Conservation (phyloP, 2,113 vertebrate species). For the Pseudorasbora parva region DNA sequence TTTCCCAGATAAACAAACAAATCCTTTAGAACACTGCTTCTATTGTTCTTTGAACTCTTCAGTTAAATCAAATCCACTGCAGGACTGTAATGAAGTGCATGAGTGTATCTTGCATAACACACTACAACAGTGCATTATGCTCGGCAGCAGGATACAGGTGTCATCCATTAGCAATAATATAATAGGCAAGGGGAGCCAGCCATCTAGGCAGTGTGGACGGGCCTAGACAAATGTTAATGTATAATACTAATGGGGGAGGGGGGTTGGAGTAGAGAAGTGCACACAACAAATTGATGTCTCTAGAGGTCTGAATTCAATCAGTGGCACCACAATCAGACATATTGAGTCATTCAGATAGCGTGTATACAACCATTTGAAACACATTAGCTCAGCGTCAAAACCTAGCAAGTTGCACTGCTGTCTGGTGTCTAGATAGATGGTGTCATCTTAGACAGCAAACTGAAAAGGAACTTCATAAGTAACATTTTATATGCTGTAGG, state of each 20-base stretch:
- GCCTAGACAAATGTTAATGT: background rate
- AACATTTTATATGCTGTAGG: background rate
- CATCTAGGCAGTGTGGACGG: background rate
- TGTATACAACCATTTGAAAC: slow-evolving; percentile 20
- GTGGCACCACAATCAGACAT: slow-evolving; percentile 35
- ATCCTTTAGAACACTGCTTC: background rate
- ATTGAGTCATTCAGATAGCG: background rate
- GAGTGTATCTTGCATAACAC: slow-evolving; percentile 38
- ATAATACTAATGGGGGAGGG: background rate
- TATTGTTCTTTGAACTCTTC: slow-evolving; percentile 1
- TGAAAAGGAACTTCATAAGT: background rate
- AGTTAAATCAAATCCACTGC: slow-evolving; percentile 4
- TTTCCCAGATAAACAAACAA: background rate
- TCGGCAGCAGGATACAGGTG: slow-evolving; percentile 28
- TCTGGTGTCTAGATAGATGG: background rate
- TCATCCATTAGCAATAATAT: slow-evolving; percentile 28
- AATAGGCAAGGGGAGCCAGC: slow-evolving; percentile 29
- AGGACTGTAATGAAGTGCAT: slow-evolving; percentile 32
- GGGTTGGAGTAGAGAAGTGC: background rate
- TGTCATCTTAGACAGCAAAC: background rate
- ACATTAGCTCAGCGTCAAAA: background rate
- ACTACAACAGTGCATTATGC: slow-evolving; percentile 4
- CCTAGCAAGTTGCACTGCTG: background rate
- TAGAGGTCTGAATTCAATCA: slow-evolving; percentile 28
- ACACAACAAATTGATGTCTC: slow-evolving; percentile 19